phyloP scores from a whole-genome alignment of 2,797 vertebrate genomes.

The Peromyscus melanophrys region DNA sequence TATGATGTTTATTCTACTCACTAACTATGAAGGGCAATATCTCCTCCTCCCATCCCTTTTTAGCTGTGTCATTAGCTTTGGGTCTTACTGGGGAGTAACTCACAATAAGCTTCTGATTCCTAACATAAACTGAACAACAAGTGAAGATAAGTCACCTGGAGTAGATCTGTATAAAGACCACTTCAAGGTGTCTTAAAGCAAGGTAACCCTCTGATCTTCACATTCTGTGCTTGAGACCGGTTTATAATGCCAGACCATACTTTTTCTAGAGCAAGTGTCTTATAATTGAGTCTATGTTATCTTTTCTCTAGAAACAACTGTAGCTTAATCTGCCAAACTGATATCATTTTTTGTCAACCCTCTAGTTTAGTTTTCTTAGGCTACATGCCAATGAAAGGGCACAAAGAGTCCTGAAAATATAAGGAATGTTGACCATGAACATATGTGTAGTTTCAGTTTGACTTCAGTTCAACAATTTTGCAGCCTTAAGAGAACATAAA shows the following conservation, averaged over 20 bases:
- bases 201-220: neutral
- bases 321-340: neutral
- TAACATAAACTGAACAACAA: neutral
- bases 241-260: neutral
- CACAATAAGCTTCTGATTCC: neutral
- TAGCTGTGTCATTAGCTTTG: neutral
- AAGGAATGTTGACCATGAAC: neutral
- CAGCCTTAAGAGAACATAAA: neutral
- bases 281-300: neutral
- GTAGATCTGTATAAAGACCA: neutral
- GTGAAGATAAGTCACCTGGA: neutral
- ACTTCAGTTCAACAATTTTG: neutral
- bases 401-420: neutral
- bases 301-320: conserved; percentile 14
- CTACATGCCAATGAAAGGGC: neutral
- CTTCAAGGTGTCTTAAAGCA: neutral
- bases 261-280: neutral
- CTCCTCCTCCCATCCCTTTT: neutral
- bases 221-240: neutral
- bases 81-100: neutral
- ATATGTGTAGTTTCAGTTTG: neutral
- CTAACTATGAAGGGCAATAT: neutral
- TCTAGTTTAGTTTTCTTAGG: neutral
- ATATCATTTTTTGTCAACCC: neutral
- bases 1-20: neutral